Evolutionary conservation across 2,113 vertebrate genomes (phyloP).

Genomic region (Copsychus sechellarum): DNA sequence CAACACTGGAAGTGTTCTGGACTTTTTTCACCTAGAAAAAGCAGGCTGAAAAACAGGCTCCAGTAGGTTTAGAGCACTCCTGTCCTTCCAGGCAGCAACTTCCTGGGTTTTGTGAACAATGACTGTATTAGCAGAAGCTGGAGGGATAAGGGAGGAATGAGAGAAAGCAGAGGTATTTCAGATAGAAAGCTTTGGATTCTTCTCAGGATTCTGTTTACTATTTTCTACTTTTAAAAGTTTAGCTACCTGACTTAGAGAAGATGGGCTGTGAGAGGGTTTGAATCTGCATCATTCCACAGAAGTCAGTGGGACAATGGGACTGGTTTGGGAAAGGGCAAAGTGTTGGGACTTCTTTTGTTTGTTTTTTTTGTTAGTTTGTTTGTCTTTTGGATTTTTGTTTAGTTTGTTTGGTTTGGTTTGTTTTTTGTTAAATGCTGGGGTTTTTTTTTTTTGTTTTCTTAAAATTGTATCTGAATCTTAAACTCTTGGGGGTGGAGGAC

Average conservation of each 20-base stretch:
- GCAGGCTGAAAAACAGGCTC: not conserved
- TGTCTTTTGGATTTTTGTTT: not conserved
- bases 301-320: not conserved
- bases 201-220: not conserved
- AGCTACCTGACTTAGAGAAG: not conserved
- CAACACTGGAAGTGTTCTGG: not conserved
- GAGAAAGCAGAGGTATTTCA: not conserved
- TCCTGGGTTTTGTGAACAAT: not conserved
- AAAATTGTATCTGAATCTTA: not conserved
- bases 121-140: not conserved
- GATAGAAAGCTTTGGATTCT: not conserved
- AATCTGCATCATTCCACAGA: not conserved
- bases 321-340: not conserved
- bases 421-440: not conserved
- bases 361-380: not conserved
- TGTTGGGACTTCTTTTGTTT: not conserved
- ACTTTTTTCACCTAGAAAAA: not conserved
- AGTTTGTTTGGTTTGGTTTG: not conserved
- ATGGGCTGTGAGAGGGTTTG: not conserved
- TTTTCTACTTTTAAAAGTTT: not conserved
- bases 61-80: not conserved
- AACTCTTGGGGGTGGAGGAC: fast-evolving
- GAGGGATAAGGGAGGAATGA: not conserved
- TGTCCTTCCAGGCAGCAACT: not conserved
- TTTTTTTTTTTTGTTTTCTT: not conserved